These are phyloP conservation scores for Hydrochoerus hydrochaeris DNA, from an alignment of 2,113 vertebrate genomes.

Conservation along the genomic window DNA sequence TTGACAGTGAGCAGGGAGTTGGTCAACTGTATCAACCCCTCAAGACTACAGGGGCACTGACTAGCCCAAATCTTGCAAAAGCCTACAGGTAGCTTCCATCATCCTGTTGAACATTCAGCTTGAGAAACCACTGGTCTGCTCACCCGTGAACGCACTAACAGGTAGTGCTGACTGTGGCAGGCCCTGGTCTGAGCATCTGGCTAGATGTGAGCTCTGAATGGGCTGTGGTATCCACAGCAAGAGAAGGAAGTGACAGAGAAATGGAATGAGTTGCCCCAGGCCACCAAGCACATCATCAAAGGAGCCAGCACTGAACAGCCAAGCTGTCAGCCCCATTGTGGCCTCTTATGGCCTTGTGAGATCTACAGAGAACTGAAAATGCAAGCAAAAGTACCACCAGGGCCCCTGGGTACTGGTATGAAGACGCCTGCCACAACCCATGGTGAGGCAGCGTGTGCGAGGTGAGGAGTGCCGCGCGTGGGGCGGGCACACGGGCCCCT, in stretches of 20 bases:
- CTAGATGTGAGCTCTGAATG: accelerated
- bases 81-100: no score
- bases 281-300: accelerated
- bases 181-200: background rate
- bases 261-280: background rate
- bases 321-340: accelerated
- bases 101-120: background rate
- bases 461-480: accelerated
- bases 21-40: background rate
- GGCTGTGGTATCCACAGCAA: background rate
- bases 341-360: background rate
- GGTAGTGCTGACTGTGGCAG: accelerated
- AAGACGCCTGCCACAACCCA: background rate
- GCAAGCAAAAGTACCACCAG: accelerated
- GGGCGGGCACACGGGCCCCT: accelerated
- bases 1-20: background rate
- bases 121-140: background rate
- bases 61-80: background rate
- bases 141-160: background rate
- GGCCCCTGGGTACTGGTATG: background rate
- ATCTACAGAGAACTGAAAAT: background rate
- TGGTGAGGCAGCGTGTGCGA: accelerated
- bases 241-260: background rate
- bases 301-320: background rate
- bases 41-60: background rate